phyloP scores from a whole-genome alignment of 2,797 vertebrate species.

The Coccyzus lansbergi region DNA sequence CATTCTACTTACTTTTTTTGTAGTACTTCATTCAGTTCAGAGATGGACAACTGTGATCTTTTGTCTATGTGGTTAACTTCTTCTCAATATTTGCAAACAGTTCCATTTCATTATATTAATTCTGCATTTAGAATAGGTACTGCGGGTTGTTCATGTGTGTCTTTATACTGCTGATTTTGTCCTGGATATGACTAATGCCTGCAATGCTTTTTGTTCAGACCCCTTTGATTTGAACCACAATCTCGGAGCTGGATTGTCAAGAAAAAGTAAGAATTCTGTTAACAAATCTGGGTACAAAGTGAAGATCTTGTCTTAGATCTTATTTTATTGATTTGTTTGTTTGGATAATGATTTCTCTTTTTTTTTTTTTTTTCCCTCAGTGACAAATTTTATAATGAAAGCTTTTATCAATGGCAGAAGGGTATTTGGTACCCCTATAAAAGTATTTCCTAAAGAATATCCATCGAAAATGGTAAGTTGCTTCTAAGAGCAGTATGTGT shows the following conservation, averaged over 20 bases:
- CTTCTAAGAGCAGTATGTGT: not conserved
- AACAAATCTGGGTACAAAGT: not conserved
- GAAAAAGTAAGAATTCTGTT: slow-evolving; percentile 87
- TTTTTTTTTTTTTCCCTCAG: slow-evolving; percentile 66
- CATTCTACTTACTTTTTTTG: not conserved
- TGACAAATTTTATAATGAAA: slow-evolving; percentile 99
- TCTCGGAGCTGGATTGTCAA: slow-evolving; percentile 93
- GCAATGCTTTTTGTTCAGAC: slow-evolving; percentile 77
- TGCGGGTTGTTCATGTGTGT: not conserved
- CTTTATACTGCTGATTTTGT: not conserved
- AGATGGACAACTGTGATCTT: not conserved
- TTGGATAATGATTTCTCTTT: not conserved
- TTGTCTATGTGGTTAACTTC: not conserved
- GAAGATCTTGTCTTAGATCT: not conserved
- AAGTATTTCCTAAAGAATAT: slow-evolving; percentile 84
- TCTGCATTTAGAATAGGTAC: not conserved
- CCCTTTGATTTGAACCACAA: slow-evolving; percentile 97
- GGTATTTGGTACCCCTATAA: slow-evolving; percentile 90
- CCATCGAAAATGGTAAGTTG: slow-evolving; percentile 87
- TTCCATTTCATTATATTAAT: not conserved
- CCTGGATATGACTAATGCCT: not conserved
- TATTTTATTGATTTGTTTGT: not conserved
- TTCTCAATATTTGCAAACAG: not conserved
- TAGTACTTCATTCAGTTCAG: not conserved
- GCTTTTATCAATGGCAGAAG: slow-evolving; percentile 94